Evolutionary conservation across 2,888 invertebrate genomes (phyloP).

Genomic region (Tetheella fluctuosa): DNA sequence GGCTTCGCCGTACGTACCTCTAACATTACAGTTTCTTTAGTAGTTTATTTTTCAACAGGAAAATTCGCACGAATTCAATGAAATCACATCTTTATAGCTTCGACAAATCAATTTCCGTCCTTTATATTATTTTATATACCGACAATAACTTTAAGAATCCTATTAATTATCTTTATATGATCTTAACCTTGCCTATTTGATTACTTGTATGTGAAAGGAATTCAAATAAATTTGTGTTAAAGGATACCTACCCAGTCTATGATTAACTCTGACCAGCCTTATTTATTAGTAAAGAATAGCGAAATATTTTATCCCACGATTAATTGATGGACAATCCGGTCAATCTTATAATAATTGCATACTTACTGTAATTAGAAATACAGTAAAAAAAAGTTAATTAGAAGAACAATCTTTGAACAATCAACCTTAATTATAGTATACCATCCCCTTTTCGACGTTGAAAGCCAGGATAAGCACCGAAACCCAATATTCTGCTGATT

Average conservation of each 20-base stretch:
- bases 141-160: neutral
- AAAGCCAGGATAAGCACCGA: neutral
- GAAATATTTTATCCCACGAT: neutral
- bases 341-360: no score
- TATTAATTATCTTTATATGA: neutral
- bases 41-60: neutral
- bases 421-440: neutral
- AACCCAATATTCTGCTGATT: slow-evolving; percentile 8
- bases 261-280: neutral
- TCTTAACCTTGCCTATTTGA: neutral
- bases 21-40: neutral
- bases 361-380: neutral
- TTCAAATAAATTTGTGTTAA: neutral
- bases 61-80: neutral
- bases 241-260: neutral
- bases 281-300: no score
- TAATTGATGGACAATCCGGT: no score
- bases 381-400: neutral
- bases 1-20: slow-evolving; percentile 23
- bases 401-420: neutral
- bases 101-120: neutral
- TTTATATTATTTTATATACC: neutral
- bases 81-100: neutral
- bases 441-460: neutral
- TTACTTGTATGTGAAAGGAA: neutral